Evolutionary conservation across 2,113 vertebrate species (phyloP).

Genomic region (Uria lomvia): DNA sequence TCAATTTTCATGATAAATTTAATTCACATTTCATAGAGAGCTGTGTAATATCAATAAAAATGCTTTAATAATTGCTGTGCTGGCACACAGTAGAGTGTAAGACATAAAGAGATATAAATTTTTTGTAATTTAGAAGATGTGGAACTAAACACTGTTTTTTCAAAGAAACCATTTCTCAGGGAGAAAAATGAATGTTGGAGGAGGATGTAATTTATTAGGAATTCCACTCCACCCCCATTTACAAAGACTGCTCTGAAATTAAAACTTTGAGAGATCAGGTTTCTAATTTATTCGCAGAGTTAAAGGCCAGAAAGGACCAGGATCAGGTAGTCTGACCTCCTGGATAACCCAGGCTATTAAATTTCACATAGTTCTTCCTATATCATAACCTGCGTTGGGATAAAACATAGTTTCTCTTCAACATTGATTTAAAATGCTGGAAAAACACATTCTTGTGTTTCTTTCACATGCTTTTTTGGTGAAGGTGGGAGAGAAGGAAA

Average conservation of each 20-base stretch:
- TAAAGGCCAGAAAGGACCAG: conserved; percentile 41
- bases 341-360: conserved; percentile 37
- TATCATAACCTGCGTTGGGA: neutral
- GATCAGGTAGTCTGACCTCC: conserved; percentile 56
- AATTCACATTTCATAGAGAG: conserved; percentile 57
- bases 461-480: neutral
- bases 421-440: neutral
- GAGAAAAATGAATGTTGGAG: conserved; percentile 15
- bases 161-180: conserved; percentile 1
- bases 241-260: conserved; percentile 52
- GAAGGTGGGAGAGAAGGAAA: neutral
- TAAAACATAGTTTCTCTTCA: neutral
- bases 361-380: conserved; percentile 12
- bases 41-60: conserved; percentile 66
- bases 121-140: conserved; percentile 54
- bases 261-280: conserved; percentile 51
- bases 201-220: conserved; percentile 53
- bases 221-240: conserved; percentile 20
- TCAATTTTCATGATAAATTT: conserved; percentile 72
- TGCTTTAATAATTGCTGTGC: conserved; percentile 61
- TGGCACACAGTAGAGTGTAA: conserved; percentile 48
- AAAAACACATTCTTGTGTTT: neutral
- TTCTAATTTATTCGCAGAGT: conserved; percentile 49
- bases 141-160: conserved; percentile 25
- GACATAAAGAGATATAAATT: conserved; percentile 48